phyloP scores from a whole-genome alignment of 2,797 vertebrate species.

The Brotula barbata region DNA sequence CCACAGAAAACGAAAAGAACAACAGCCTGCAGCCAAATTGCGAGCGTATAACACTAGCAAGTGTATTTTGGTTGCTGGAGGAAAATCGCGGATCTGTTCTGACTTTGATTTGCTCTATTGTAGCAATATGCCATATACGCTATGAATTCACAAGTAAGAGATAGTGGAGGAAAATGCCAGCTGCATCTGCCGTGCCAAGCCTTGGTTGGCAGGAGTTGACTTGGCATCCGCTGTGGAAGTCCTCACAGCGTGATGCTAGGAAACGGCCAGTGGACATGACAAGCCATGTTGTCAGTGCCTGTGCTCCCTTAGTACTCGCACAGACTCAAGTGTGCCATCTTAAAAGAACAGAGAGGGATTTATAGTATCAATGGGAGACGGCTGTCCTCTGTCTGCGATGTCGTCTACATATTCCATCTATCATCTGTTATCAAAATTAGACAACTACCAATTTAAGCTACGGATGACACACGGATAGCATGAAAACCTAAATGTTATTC shows the following conservation, averaged over 20 bases:
- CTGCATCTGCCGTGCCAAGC: slow-evolving; percentile 74
- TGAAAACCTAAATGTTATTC: background rate
- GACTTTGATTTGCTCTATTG: slow-evolving; percentile 44
- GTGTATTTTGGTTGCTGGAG: slow-evolving; percentile 24
- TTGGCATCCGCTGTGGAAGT: slow-evolving; percentile 82
- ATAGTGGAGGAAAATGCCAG: slow-evolving; percentile 76
- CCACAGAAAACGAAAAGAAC: slow-evolving; percentile 35
- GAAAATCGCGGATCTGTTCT: slow-evolving; percentile 26
- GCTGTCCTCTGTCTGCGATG: slow-evolving; percentile 31
- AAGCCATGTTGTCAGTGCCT: slow-evolving; percentile 82
- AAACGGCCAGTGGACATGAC: slow-evolving; percentile 83
- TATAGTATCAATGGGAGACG: slow-evolving; percentile 54
- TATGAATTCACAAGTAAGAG: slow-evolving; percentile 72
- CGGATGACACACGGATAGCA: background rate
- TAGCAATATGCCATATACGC: slow-evolving; percentile 54
- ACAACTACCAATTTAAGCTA: background rate
- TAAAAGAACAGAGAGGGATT: slow-evolving; percentile 55
- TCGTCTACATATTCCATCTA: slow-evolving; percentile 5
- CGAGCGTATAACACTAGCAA: slow-evolving; percentile 20
- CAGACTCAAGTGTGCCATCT: slow-evolving; percentile 73
- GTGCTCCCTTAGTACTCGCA: slow-evolving; percentile 75
- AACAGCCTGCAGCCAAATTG: slow-evolving; percentile 10
- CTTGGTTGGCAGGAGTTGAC: slow-evolving; percentile 76
- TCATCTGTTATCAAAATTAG: slow-evolving; percentile 6
- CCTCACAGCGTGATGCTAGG: slow-evolving; percentile 80